Percentiles rank a stretch among this genome's conserved stretches.
Evolutionary conservation across 23 tunicate species (phyloP).

Genomic region (Clavelina lepadiformis): DNA sequence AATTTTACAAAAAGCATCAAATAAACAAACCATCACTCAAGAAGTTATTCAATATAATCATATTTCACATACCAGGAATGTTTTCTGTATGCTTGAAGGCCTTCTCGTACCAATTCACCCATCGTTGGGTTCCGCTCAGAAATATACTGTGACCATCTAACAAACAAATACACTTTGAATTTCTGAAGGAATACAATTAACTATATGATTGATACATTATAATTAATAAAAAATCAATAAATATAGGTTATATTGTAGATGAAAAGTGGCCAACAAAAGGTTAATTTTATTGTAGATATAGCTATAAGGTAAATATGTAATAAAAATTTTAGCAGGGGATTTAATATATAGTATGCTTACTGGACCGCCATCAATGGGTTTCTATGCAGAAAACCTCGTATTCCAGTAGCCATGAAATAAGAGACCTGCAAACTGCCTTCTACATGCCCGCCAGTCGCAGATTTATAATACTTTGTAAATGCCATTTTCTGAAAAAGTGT

Average conservation of each 20-base stretch:
- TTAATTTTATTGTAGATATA: background rate
- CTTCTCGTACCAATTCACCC: constrained; percentile 81
- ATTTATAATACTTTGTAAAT: constrained; percentile 66
- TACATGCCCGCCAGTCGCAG: constrained; percentile 81
- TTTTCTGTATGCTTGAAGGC: constrained; percentile 76
- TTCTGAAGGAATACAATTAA: background rate
- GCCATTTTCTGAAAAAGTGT: constrained; percentile 61
- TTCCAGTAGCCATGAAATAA: constrained; percentile 55
- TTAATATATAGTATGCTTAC: constrained; percentile 25
- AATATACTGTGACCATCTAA: constrained; percentile 62
- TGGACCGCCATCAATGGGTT: constrained; percentile 24
- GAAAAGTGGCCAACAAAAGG: background rate
- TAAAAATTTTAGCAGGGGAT: no score
- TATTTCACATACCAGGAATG: constrained; percentile 46
- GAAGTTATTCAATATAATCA: background rate
- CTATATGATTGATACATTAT: background rate
- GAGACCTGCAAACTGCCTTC: constrained; percentile 65
- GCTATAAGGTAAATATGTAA: background rate
- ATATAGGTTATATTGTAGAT: background rate
- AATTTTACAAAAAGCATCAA: no score
- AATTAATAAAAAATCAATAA: background rate
- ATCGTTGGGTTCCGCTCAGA: constrained; percentile 68
- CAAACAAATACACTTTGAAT: background rate
- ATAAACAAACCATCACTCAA: no score
- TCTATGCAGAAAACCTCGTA: constrained; percentile 33